Percentiles rank a stretch among this genome's conserved stretches.
These are phyloP conservation scores for Anticlea derivata DNA, from an alignment of 2,888 invertebrate species.

Conservation along the genomic window DNA sequence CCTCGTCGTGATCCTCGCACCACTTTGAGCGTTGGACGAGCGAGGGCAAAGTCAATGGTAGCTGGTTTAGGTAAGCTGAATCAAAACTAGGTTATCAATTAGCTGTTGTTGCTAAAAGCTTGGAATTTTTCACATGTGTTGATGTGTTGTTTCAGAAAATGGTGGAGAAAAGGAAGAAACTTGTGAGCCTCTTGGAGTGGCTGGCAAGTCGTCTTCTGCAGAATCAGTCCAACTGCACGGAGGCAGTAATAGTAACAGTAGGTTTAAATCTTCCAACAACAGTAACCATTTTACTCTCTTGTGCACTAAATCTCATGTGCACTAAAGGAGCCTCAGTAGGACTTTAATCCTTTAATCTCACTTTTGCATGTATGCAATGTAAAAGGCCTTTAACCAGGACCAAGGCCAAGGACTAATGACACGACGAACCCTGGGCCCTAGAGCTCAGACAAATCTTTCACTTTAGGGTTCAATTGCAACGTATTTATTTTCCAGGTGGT, in stretches of 20 bases:
- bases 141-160: constrained; percentile 63
- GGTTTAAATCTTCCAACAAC: neutral
- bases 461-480: too few relatives aligned
- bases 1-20: constrained; percentile 97
- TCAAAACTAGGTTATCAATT: neutral
- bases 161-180: constrained; percentile 90
- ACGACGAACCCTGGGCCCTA: too few relatives aligned
- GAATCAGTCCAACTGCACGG: constrained; percentile 89
- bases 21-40: constrained; percentile 95
- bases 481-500: constrained; percentile 50
- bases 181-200: constrained; percentile 86
- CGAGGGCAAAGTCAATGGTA: constrained; percentile 96
- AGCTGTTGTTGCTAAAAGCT: neutral
- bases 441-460: too few relatives aligned
- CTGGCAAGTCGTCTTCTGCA: constrained; percentile 90
- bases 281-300: too few relatives aligned
- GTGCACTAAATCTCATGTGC: too few relatives aligned
- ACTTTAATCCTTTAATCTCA: too few relatives aligned
- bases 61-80: constrained; percentile 89
- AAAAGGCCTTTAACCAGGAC: too few relatives aligned
- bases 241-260: constrained; percentile 74
- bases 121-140: neutral
- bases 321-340: too few relatives aligned
- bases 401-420: too few relatives aligned
- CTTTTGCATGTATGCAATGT: too few relatives aligned